These are phyloP conservation scores for Myotis myotis DNA, from an alignment of 2,797 vertebrate species.

Conservation along the genomic window DNA sequence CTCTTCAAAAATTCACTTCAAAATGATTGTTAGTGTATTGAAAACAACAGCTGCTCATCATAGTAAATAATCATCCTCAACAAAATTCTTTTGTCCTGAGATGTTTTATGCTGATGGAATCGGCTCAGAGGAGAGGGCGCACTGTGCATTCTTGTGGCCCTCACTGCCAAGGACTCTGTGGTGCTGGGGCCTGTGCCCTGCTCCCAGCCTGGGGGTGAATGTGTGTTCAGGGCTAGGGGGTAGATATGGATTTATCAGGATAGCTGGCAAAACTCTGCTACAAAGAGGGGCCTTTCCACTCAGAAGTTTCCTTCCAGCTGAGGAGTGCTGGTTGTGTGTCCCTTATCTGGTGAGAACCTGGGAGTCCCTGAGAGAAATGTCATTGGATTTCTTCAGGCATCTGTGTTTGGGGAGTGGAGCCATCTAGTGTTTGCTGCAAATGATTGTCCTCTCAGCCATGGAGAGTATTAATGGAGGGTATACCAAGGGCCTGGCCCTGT, in stretches of 20 bases:
- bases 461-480: background rate
- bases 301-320: background rate
- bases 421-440: background rate
- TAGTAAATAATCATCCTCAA: background rate
- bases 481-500: rapidly evolving
- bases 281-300: background rate
- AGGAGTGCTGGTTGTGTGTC: background rate
- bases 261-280: background rate
- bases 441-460: background rate
- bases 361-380: background rate
- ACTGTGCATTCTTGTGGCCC: background rate
- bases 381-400: background rate
- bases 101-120: background rate
- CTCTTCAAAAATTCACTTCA: background rate
- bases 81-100: background rate
- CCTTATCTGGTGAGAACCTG: background rate
- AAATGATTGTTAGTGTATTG: background rate
- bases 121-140: background rate
- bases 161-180: rapidly evolving
- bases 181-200: background rate
- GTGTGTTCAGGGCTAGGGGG: rapidly evolving
- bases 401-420: background rate
- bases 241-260: background rate
- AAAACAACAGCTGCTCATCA: background rate
- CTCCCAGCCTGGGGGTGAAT: background rate